phyloP scores from a whole-genome alignment of 2,888 invertebrate species.

The Epistrophe grossulariae region DNA sequence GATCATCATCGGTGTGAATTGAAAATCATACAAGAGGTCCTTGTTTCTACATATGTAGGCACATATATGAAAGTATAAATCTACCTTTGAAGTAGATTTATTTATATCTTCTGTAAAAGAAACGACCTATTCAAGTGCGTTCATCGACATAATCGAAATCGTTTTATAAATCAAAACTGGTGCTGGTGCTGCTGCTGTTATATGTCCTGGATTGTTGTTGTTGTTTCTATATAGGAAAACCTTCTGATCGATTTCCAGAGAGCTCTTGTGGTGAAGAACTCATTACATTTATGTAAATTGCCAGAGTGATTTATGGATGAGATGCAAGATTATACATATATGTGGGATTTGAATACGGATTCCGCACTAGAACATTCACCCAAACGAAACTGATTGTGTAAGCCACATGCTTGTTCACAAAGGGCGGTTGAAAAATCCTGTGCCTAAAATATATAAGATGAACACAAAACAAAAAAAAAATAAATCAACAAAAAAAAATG shows the following conservation, averaged over 20 bases:
- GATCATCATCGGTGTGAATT: slow-evolving; percentile 12
- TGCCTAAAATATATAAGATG: slow-evolving; percentile 41
- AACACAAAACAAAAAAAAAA: slow-evolving; percentile 19
- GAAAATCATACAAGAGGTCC: slow-evolving; percentile 29
- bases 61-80: neutral
- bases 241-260: slow-evolving; percentile 41
- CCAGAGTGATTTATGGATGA: slow-evolving; percentile 54
- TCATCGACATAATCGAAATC: slow-evolving; percentile 51
- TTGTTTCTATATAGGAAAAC: neutral
- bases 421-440: slow-evolving; percentile 36
- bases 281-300: slow-evolving; percentile 61
- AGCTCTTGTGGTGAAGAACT: slow-evolving; percentile 51
- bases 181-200: neutral
- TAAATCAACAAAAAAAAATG: neutral
- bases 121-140: slow-evolving; percentile 44
- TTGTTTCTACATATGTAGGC: neutral
- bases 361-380: slow-evolving; percentile 26
- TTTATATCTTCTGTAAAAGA: slow-evolving; percentile 31
- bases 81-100: slow-evolving; percentile 18
- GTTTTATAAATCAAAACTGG: slow-evolving; percentile 43
- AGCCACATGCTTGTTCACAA: slow-evolving; percentile 41
- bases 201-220: neutral
- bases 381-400: slow-evolving; percentile 52
- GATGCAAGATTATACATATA: slow-evolving; percentile 45
- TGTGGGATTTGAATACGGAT: slow-evolving; percentile 30